These are phyloP conservation scores for Xyrauchen texanus DNA, from an alignment of 2,113 vertebrate species.

Conservation along the genomic window DNA sequence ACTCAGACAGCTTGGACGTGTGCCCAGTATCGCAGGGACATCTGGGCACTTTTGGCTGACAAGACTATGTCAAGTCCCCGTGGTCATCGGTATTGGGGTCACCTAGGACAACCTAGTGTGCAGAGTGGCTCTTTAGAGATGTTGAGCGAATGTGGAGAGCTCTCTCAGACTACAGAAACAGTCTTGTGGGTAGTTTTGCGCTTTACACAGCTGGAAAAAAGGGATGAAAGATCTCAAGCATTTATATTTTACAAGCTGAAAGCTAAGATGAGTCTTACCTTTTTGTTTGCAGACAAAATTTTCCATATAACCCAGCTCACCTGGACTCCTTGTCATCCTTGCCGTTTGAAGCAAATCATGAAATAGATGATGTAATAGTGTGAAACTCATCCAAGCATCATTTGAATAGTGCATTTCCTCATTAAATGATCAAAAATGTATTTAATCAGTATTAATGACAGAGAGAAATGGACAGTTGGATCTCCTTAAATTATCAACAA, in stretches of 20 bases:
- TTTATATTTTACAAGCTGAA: conserved; percentile 31
- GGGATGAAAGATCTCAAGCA: background rate
- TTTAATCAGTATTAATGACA: conserved; percentile 7
- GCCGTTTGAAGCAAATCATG: conserved; percentile 32
- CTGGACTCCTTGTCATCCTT: conserved; percentile 5
- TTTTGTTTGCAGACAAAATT: conserved; percentile 62
- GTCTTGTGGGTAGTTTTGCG: conserved; percentile 5
- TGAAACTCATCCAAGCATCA: conserved; percentile 37
- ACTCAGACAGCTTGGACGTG: conserved; percentile 52
- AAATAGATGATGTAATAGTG: conserved; percentile 50
- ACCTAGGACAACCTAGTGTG: conserved; percentile 60
- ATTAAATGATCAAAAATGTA: conserved; percentile 23
- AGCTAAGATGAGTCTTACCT: conserved; percentile 34
- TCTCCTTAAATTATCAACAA: background rate
- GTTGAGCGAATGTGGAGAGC: conserved; percentile 11
- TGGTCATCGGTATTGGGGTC: conserved; percentile 65
- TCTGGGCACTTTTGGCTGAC: conserved; percentile 57
- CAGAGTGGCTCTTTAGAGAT: conserved; percentile 23
- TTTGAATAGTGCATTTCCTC: conserved; percentile 31
- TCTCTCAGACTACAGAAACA: background rate
- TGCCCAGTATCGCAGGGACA: conserved; percentile 57
- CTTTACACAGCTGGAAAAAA: background rate
- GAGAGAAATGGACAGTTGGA: conserved; percentile 4
- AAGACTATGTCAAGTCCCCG: conserved; percentile 50
- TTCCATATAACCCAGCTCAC: conserved; percentile 43